These are phyloP conservation scores for Vanessa atalanta DNA, from an alignment of 1,140 invertebrate genomes.

Conservation along the genomic window DNA sequence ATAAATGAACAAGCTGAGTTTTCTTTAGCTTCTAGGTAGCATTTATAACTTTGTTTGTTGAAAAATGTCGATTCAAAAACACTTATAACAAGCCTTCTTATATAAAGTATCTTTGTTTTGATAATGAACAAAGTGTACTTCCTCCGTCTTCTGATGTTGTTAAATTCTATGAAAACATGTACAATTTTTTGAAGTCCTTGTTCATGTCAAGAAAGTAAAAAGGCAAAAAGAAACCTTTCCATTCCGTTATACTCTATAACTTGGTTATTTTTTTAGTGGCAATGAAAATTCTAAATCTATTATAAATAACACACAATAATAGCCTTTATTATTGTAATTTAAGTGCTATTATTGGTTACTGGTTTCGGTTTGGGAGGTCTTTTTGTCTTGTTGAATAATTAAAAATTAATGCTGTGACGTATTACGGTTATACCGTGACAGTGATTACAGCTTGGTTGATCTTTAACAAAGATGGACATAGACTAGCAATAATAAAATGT, in stretches of 20 bases:
- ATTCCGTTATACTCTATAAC: background rate
- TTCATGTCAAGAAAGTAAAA: too few relatives aligned
- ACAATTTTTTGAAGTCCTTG: background rate
- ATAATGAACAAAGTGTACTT: background rate
- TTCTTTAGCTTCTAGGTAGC: too few relatives aligned
- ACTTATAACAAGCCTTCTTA: background rate
- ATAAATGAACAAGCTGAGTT: too few relatives aligned
- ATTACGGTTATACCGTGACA: background rate
- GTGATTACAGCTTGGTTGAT: too few relatives aligned
- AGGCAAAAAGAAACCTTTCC: too few relatives aligned
- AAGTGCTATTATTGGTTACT: background rate
- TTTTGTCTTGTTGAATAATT: background rate
- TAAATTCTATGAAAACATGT: background rate
- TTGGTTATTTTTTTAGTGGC: background rate
- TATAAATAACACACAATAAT: too few relatives aligned
- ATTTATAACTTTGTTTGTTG: background rate
- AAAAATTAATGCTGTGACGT: background rate
- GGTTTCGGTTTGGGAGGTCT: background rate
- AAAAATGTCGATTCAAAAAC: background rate
- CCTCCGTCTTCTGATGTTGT: background rate
- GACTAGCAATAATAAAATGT: too few relatives aligned
- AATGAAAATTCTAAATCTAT: background rate
- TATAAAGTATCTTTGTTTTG: background rate
- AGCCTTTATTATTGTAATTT: too few relatives aligned
- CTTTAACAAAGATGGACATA: too few relatives aligned